A percentile compares a stretch with the other conserved stretches of the same genome.
Conservation (phyloP, 2,888 invertebrate species). For the Arenicola marina region DNA sequence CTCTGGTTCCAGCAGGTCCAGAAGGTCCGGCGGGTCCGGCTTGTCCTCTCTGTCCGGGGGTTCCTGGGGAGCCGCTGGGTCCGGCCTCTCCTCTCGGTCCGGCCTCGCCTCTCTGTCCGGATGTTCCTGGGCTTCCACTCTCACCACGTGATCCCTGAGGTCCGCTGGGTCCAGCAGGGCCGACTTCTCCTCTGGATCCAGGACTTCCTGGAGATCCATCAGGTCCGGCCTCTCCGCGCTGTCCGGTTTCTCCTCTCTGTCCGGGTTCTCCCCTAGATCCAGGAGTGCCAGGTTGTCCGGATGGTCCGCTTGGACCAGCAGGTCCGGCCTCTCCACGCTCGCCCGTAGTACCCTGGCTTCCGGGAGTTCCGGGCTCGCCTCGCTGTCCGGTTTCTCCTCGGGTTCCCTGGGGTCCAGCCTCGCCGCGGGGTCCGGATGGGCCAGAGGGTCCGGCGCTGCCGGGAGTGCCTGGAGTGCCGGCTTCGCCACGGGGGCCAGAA, state of each 20-base stretch:
- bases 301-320: constrained; percentile 22
- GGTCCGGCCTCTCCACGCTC: constrained; percentile 3
- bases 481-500: background rate
- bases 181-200: constrained; percentile 63
- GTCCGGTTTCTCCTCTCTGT: constrained; percentile 65
- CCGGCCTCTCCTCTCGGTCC: constrained; percentile 17
- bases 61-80: constrained; percentile 13
- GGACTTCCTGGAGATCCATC: constrained; percentile 28
- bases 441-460: constrained; percentile 25
- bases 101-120: constrained; percentile 15
- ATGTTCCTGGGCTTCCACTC: constrained; percentile 21
- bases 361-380: constrained; percentile 18
- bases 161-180: constrained; percentile 48
- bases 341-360: constrained; percentile 18
- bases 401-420: constrained; percentile 12
- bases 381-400: constrained; percentile 5
- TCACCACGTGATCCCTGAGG: constrained; percentile 16
- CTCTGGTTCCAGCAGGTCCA: constrained; percentile 40
- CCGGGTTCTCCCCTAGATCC: constrained; percentile 29
- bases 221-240: constrained; percentile 37
- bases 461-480: background rate
- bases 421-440: constrained; percentile 4
- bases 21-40: constrained; percentile 25
- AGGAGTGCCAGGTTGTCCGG: constrained; percentile 15
- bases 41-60: constrained; percentile 11